Conservation (phyloP, 2,888 invertebrate species). For the Hypomecis atomaria region DNA sequence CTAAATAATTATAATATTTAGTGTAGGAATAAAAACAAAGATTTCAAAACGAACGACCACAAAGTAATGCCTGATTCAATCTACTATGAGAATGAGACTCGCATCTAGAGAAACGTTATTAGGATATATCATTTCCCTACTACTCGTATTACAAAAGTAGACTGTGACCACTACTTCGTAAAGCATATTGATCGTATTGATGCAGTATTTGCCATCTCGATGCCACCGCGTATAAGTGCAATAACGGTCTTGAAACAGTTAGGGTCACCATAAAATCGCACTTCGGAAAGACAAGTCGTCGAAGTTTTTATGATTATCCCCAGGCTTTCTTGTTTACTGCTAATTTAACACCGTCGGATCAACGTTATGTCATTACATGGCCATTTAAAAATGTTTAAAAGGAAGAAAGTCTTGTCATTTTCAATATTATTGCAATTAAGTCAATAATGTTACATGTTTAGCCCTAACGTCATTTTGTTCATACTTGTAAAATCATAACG, state of each 20-base stretch:
- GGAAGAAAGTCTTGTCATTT: background rate
- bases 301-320: constrained; percentile 33
- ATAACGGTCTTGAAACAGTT: constrained; percentile 30
- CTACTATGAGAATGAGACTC: no score
- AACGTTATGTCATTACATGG: constrained; percentile 1
- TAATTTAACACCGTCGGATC: constrained; percentile 8
- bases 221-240: constrained; percentile 24
- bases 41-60: no score
- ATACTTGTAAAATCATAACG: no score
- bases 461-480: no score
- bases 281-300: constrained; percentile 16
- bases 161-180: background rate
- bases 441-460: no score
- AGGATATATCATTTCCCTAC: no score
- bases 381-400: background rate
- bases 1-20: no score
- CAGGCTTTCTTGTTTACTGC: constrained; percentile 18
- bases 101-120: no score
- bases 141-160: no score
- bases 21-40: no score
- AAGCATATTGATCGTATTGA: constrained; percentile 13
- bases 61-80: no score
- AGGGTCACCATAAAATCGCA: constrained; percentile 33
- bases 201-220: constrained; percentile 12
- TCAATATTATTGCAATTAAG: no score